Conservation (phyloP, 1,140 invertebrate genomes). For the Portunus trituberculatus region DNA sequence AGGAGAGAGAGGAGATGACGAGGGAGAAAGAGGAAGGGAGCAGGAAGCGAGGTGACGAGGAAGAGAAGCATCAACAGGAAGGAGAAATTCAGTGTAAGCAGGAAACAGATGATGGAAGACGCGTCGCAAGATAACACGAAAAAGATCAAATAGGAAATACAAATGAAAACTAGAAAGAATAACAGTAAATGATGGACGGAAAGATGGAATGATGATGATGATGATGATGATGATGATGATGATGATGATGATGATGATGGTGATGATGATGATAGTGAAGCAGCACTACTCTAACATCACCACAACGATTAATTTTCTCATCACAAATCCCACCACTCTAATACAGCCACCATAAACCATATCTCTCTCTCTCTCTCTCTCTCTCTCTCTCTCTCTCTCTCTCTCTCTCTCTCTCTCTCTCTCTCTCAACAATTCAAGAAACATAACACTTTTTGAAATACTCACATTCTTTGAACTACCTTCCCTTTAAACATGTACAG, state of each 20-base stretch:
- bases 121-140: neutral
- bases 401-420: slow-evolving; percentile 20
- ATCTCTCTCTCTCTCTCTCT: neutral
- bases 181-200: neutral
- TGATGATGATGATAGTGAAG: neutral
- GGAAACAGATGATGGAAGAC: neutral
- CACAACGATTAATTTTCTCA: neutral
- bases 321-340: neutral
- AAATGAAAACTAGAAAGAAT: neutral
- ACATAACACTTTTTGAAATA: neutral
- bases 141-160: neutral
- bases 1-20: neutral
- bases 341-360: neutral
- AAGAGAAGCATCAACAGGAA: neutral
- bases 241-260: neutral
- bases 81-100: neutral
- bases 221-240: too few relatives aligned
- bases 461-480: neutral
- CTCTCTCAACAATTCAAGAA: neutral
- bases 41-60: neutral
- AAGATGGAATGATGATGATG: neutral
- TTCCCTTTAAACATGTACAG: neutral
- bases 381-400: neutral
- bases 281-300: neutral
- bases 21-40: neutral